These are phyloP conservation scores for Harpalus rufipes DNA, from an alignment of 2,888 invertebrate species.

Conservation along the genomic window DNA sequence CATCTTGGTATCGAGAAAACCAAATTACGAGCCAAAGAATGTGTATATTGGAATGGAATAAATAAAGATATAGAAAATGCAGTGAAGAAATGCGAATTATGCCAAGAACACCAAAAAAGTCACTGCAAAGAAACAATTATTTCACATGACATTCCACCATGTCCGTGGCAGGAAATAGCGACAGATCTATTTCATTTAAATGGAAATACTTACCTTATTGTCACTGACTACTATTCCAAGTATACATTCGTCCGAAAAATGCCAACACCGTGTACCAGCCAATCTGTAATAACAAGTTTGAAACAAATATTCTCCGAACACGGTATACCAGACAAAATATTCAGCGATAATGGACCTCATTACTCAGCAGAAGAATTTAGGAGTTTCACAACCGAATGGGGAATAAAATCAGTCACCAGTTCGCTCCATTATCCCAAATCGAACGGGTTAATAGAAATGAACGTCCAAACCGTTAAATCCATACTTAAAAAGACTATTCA, in stretches of 20 bases:
- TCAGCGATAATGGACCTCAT: background rate
- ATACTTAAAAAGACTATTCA: conserved; percentile 68
- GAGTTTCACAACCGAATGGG: conserved; percentile 68
- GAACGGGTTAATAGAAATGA: conserved; percentile 69
- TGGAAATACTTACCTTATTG: background rate
- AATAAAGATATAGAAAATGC: background rate
- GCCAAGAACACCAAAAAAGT: background rate
- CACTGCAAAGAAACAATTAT: background rate
- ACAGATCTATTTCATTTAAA: background rate
- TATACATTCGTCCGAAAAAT: background rate
- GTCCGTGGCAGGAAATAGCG: conserved; percentile 1
- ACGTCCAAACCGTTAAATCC: conserved; percentile 70
- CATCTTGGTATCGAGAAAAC: background rate
- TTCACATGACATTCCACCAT: background rate
- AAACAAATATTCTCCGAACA: conserved; percentile 10
- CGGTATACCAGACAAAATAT: background rate
- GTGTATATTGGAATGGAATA: conserved; percentile 3
- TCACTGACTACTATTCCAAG: background rate
- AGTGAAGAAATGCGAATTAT: background rate
- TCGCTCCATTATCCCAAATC: conserved; percentile 68
- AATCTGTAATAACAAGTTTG: background rate
- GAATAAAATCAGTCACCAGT: conserved; percentile 67
- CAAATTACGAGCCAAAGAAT: conserved; percentile 4
- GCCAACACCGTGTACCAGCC: background rate
- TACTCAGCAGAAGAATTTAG: background rate